Evolutionary conservation across 2,888 invertebrate species (phyloP).

Genomic region (Andrena fulva): DNA sequence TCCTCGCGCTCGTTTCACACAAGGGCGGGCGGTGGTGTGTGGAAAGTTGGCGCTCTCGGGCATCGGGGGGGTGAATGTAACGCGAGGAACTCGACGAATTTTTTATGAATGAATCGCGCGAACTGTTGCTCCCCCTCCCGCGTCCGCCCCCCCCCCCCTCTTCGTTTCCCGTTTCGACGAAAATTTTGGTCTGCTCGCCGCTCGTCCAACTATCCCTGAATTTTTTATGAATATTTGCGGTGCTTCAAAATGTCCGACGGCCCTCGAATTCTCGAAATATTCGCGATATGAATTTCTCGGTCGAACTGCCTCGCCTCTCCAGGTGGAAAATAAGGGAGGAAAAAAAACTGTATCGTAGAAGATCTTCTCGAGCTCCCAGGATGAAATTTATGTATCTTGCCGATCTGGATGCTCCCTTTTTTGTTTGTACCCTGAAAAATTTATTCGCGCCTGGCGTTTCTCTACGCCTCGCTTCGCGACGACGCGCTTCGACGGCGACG

Average conservation of each 20-base stretch:
- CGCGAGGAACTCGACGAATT: constrained; percentile 33
- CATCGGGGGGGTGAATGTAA: constrained; percentile 7
- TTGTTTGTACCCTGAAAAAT: not conserved
- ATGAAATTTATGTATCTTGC: constrained; percentile 17
- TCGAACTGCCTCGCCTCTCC: not conserved
- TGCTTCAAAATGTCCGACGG: not conserved
- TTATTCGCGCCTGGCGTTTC: not conserved
- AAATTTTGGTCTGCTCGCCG: constrained; percentile 15
- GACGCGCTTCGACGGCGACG: not conserved
- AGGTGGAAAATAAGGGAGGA: not conserved
- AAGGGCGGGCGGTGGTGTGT: not conserved
- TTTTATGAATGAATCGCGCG: constrained; percentile 29
- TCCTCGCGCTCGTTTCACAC: constrained; percentile 18
- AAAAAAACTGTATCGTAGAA: not conserved
- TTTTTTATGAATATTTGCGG: constrained; percentile 22
- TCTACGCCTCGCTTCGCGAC: not conserved
- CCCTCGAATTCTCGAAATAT: constrained; percentile 2
- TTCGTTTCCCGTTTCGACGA: not conserved
- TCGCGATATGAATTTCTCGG: constrained; percentile 1
- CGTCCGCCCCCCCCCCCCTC: not conserved
- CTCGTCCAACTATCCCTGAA: not conserved
- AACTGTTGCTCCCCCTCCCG: constrained; percentile 16
- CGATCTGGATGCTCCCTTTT: not conserved
- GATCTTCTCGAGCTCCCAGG: not conserved
- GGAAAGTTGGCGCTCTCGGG: not conserved